Evolutionary conservation across 2,888 invertebrate species (phyloP).

Genomic region (Scaptomyza tumidula): DNA sequence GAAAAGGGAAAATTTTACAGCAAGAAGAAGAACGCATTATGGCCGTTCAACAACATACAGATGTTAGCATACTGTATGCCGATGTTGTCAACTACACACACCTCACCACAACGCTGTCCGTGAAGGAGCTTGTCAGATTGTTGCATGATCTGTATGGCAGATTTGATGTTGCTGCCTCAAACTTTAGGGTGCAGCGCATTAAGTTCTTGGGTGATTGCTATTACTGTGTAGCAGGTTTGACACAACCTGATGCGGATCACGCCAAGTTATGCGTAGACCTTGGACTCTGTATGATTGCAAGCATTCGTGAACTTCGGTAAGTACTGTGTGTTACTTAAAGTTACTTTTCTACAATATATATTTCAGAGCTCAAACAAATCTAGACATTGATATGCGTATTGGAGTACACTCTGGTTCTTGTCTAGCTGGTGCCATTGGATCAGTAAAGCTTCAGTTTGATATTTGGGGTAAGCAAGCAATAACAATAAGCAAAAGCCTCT

Average conservation of each 20-base stretch:
- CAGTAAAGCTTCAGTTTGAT: slow-evolving; percentile 97
- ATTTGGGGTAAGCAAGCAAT: slow-evolving; percentile 91
- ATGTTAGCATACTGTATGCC: slow-evolving; percentile 95
- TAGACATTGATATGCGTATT: slow-evolving; percentile 97
- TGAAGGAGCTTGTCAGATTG: slow-evolving; percentile 92
- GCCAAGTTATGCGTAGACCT: slow-evolving; percentile 95
- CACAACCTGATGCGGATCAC: slow-evolving; percentile 90
- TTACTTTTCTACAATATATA: too few relatives aligned
- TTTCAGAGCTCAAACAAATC: slow-evolving; percentile 87
- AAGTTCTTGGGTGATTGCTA: slow-evolving; percentile 98
- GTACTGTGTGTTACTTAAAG: too few relatives aligned
- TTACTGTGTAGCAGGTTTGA: slow-evolving; percentile 95
- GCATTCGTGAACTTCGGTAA: slow-evolving; percentile 88
- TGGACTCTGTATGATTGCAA: slow-evolving; percentile 95
- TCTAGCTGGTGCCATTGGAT: slow-evolving; percentile 95
- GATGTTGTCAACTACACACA: slow-evolving; percentile 96
- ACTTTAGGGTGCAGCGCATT: slow-evolving; percentile 91
- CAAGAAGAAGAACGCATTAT: slow-evolving; percentile 19
- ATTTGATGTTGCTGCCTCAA: slow-evolving; percentile 95
- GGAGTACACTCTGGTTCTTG: slow-evolving; percentile 97
- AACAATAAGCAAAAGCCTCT: not conserved
- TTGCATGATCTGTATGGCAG: slow-evolving; percentile 95
- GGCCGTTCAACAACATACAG: slow-evolving; percentile 92
- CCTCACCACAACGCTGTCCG: slow-evolving; percentile 90
- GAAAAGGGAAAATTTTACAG: rapidly evolving